Percentiles rank a stretch among this genome's conserved stretches.
phyloP scores from a whole-genome alignment of 2,113 vertebrate genomes.

The Megaceryle maxima region DNA sequence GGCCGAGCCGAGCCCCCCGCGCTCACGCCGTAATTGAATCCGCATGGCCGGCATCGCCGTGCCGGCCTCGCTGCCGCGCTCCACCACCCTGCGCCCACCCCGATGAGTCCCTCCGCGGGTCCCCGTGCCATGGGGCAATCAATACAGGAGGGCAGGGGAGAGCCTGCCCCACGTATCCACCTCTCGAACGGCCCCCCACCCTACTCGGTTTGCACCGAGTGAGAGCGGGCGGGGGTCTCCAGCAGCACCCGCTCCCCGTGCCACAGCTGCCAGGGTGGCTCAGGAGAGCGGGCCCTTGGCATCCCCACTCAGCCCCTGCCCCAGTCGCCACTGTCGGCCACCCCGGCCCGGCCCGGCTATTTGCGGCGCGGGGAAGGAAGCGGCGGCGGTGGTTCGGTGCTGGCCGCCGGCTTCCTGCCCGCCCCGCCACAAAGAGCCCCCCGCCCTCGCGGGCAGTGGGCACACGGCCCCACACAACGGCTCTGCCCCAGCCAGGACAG shows the following conservation, averaged over 20 bases:
- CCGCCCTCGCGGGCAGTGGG: background rate
- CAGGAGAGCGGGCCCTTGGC: background rate
- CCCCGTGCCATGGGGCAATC: too few relatives aligned
- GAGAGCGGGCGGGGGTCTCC: background rate
- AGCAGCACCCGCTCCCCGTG: background rate
- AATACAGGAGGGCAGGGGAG: too few relatives aligned
- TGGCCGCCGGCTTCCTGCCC: background rate
- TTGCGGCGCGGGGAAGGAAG: background rate
- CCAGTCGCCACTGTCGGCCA: background rate
- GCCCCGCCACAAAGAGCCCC: background rate
- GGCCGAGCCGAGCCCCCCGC: slow-evolving; percentile 38
- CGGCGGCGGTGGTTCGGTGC: background rate
- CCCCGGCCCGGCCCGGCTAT: background rate
- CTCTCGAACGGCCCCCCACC: background rate
- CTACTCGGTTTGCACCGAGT: background rate
- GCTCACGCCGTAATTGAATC: slow-evolving; percentile 83
- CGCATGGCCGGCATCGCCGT: slow-evolving; percentile 69
- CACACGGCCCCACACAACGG: background rate
- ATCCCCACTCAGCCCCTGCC: background rate
- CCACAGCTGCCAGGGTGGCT: background rate
- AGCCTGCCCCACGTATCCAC: too few relatives aligned
- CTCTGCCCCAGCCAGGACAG: background rate
- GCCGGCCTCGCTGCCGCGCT: background rate
- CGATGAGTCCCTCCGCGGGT: too few relatives aligned
- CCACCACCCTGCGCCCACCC: background rate